Base-by-base conservation (phyloP, 1,140 invertebrate genomes). In the Zaprionus camerounensis region DNA sequence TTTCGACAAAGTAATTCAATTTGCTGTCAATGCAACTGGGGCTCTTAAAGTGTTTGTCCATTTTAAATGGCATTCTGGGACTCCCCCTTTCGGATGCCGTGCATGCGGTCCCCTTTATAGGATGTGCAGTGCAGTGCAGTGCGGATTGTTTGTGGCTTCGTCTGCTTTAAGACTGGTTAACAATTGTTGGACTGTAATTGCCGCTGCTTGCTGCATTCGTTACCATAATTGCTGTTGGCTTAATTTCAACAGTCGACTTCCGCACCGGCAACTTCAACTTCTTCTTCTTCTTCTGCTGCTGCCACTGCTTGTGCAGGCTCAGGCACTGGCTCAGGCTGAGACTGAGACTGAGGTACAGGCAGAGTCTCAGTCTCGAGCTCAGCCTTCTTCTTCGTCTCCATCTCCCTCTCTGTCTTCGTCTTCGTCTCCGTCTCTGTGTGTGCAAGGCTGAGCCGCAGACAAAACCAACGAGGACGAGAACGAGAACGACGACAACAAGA, bases 221-320 rank as follows among this genome's bases (percentile, higher is more conserved):
- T 80, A 81, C 84, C 81, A 88, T 87, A 88, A 88, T 87, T 88
- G 83, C 83, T 87, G 83, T 87, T 87, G 83, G 83, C 83, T 87
- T 87, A 87, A 87, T 87, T 87, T 87, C 74, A 87, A 87, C 84
- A 72, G 83, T 74, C 84, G 82, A 87, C 83, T 87, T 87, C 83
- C 83, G 85, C 72, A 75, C 72, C 84, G 80, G 83, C 84, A 81
- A 88, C 83, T 88, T 78, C 80, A 80, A 75, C 53, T 62, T 11
- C 68, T 71, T 66, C 38, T 44, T 44, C 41, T 55, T 46, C 41
- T 62, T 4, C 56, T 22, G 3, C 15, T n/a, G n/a, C 12, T 49
- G 55, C 65, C n/a, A 28, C 22, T 28, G 31, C 46, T 53, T 38
- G 49, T 56, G n/a, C 51, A 64, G 22, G 64, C 34, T 15, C 22